These are phyloP conservation scores for Chelonia mydas DNA, from an alignment of 2,797 vertebrate genomes.

Conservation along the genomic window DNA sequence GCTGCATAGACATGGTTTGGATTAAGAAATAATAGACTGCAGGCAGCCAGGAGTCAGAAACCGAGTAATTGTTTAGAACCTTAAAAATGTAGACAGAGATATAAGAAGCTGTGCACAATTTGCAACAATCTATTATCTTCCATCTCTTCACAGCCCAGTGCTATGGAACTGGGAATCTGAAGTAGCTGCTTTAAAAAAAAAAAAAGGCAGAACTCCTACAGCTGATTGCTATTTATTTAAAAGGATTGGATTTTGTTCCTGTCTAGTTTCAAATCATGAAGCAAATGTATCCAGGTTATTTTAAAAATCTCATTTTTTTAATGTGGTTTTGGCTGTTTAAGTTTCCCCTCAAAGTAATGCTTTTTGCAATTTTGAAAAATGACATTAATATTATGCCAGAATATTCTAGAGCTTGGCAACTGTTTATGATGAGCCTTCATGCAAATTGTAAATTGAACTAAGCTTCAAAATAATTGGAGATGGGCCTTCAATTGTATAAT, in stretches of 20 bases:
- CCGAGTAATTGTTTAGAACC: constrained; percentile 56
- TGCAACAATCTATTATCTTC: constrained; percentile 47
- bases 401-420: not conserved
- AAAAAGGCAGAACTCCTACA: not conserved
- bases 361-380: not conserved
- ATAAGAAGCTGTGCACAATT: constrained; percentile 63
- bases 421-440: constrained; percentile 37
- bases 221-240: constrained; percentile 42
- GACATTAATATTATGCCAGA: constrained; percentile 34
- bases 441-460: not conserved
- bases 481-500: not conserved
- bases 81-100: constrained; percentile 54
- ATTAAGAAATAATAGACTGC: constrained; percentile 65
- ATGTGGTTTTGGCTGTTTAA: not conserved
- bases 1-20: constrained; percentile 24
- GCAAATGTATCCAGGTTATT: not conserved
- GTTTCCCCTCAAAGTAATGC: constrained; percentile 7
- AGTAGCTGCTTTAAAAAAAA: constrained; percentile 10
- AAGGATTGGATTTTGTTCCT: constrained; percentile 37
- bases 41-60: constrained; percentile 52
- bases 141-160: constrained; percentile 36
- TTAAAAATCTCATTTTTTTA: not conserved
- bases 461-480: constrained; percentile 25
- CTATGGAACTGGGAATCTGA: constrained; percentile 11
- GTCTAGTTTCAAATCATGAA: constrained; percentile 17